A percentile compares a stretch with the other conserved stretches of the same genome.
phyloP scores from a whole-genome alignment of 2,113 vertebrate species.

The Haliaeetus leucogaster region DNA sequence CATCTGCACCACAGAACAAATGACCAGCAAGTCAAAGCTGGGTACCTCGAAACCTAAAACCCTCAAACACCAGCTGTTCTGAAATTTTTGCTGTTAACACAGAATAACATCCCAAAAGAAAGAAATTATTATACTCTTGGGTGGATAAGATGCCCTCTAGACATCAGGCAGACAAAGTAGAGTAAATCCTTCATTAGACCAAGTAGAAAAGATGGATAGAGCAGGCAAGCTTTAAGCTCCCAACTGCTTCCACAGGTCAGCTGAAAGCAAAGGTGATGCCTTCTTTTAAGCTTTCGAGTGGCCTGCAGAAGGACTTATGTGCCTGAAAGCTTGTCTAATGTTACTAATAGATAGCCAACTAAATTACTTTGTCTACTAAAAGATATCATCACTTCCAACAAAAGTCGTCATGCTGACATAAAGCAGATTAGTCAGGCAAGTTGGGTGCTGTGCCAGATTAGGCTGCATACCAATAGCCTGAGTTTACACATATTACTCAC shows the following conservation, averaged over 20 bases:
- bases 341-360: neutral
- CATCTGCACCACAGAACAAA: neutral
- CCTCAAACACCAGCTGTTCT: neutral
- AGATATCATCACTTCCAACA: conserved; percentile 31
- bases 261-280: neutral
- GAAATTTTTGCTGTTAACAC: neutral
- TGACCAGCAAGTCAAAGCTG: neutral
- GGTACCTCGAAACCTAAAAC: neutral
- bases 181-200: neutral
- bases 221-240: neutral
- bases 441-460: conserved; percentile 44
- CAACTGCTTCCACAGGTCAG: neutral
- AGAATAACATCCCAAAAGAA: neutral
- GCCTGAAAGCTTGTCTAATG: neutral
- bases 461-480: conserved; percentile 49
- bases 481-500: conserved; percentile 31
- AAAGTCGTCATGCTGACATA: conserved; percentile 33
- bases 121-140: neutral
- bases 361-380: neutral
- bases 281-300: neutral
- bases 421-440: conserved; percentile 39
- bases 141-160: neutral
- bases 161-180: neutral
- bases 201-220: neutral
- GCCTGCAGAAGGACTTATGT: neutral